phyloP scores from a whole-genome alignment of 2,113 vertebrate species.

The sheep (Ovis aries) region DNA sequence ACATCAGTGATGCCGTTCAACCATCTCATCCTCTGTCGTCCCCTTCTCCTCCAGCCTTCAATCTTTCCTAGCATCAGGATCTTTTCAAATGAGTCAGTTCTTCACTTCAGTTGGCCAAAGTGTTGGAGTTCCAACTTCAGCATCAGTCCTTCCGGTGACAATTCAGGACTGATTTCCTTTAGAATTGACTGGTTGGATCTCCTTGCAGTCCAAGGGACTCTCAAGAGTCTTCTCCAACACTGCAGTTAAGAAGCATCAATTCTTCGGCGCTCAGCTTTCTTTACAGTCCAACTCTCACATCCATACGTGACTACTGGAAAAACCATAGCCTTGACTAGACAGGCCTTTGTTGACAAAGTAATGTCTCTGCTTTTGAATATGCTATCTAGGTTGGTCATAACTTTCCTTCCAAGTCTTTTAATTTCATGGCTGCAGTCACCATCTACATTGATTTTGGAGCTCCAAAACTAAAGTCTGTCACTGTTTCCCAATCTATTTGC shows the following conservation, averaged over 20 bases:
- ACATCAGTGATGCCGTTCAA: not conserved
- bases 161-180: not conserved
- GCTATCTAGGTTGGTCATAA: not conserved
- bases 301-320: not conserved
- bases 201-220: not conserved
- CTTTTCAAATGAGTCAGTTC: not conserved
- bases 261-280: rapidly evolving
- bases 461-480: not conserved
- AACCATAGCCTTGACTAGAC: not conserved
- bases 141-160: not conserved
- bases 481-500: not conserved
- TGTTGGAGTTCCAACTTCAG: not conserved
- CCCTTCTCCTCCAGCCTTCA: not conserved
- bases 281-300: not conserved
- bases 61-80: not conserved
- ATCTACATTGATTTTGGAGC: not conserved
- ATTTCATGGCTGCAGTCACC: not conserved
- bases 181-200: not conserved
- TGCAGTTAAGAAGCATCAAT: not conserved
- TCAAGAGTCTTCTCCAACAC: not conserved
- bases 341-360: not conserved
- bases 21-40: not conserved
- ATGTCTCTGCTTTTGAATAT: not conserved
- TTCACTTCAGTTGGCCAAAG: not conserved
- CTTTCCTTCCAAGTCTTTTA: not conserved